Conservation (phyloP, 2,888 invertebrate genomes). For the Barypeithes pellucidus region DNA sequence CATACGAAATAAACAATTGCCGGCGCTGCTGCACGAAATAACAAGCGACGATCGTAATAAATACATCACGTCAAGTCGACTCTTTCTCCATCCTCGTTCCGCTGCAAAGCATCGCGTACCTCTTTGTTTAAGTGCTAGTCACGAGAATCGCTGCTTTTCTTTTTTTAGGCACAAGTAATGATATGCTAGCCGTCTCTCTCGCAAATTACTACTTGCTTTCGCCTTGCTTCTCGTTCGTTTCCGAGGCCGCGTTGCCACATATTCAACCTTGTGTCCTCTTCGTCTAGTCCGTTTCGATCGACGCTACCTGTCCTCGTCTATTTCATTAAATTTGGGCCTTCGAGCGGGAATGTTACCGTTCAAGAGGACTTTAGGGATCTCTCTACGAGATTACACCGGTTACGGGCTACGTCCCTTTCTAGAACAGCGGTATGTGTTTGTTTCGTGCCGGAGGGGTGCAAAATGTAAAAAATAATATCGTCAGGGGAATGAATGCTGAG, state of each 20-base stretch:
- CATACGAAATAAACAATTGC: constrained; percentile 55
- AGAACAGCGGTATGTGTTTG: constrained; percentile 50
- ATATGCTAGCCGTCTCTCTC: constrained; percentile 51
- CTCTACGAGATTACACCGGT: constrained; percentile 54
- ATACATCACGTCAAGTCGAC: constrained; percentile 52
- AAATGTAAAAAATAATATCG: constrained; percentile 54
- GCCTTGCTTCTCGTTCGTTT: constrained; percentile 49
- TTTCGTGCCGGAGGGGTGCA: constrained; percentile 48
- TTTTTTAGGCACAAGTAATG: constrained; percentile 54
- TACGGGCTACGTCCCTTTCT: constrained; percentile 53
- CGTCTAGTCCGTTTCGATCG: constrained; percentile 19
- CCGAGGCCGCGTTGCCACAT: constrained; percentile 41
- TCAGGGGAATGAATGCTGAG: constrained; percentile 43
- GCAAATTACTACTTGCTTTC: constrained; percentile 53
- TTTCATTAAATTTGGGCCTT: constrained; percentile 53
- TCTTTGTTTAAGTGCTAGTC: constrained; percentile 54
- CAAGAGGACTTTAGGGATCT: constrained; percentile 55
- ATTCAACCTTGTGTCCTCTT: constrained; percentile 31
- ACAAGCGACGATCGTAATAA: constrained; percentile 55
- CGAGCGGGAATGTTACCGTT: constrained; percentile 53
- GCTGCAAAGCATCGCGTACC: constrained; percentile 44
- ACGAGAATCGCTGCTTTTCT: constrained; percentile 53
- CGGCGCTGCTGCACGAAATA: constrained; percentile 54
- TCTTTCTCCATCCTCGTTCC: constrained; percentile 49
- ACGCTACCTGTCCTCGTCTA: constrained; percentile 30